Conservation (phyloP, 2,797 vertebrate species). For the Trematomus bernacchii region DNA sequence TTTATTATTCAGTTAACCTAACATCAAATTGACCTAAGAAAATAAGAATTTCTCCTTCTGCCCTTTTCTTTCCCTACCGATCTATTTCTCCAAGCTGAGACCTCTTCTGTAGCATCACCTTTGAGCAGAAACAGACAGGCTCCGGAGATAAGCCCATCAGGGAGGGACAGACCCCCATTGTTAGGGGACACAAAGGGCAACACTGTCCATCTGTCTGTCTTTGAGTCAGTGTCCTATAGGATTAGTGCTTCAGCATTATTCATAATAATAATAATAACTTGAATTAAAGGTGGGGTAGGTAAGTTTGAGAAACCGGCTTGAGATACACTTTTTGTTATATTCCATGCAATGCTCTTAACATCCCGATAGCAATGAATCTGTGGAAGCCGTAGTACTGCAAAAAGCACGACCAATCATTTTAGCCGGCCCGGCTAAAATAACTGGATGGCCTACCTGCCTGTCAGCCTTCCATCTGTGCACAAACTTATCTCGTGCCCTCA, state of each 20-base stretch:
- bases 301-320: too few relatives aligned
- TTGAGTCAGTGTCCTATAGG: slow-evolving; percentile 52
- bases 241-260: slow-evolving; percentile 34
- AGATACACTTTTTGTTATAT: too few relatives aligned
- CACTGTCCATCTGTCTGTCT: slow-evolving; percentile 58
- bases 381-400: too few relatives aligned
- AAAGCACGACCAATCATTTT: too few relatives aligned
- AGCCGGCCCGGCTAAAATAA: too few relatives aligned
- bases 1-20: background rate
- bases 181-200: slow-evolving; percentile 69
- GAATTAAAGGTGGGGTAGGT: too few relatives aligned
- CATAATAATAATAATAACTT: too few relatives aligned
- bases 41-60: background rate
- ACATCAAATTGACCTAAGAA: background rate
- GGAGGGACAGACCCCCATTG: slow-evolving; percentile 72
- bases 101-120: slow-evolving; percentile 39
- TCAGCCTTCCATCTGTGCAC: too few relatives aligned
- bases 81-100: slow-evolving; percentile 17
- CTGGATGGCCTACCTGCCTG: too few relatives aligned
- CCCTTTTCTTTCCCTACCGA: background rate
- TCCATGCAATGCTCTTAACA: too few relatives aligned
- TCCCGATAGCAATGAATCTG: too few relatives aligned
- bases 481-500: too few relatives aligned
- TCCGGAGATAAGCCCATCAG: slow-evolving; percentile 64
- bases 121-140: slow-evolving; percentile 49